Percentiles rank a stretch among this genome's conserved stretches.
These are phyloP conservation scores for Patiria pectinifera DNA, from an alignment of 53 echinoderm and acorn worm genomes.

Conservation along the genomic window DNA sequence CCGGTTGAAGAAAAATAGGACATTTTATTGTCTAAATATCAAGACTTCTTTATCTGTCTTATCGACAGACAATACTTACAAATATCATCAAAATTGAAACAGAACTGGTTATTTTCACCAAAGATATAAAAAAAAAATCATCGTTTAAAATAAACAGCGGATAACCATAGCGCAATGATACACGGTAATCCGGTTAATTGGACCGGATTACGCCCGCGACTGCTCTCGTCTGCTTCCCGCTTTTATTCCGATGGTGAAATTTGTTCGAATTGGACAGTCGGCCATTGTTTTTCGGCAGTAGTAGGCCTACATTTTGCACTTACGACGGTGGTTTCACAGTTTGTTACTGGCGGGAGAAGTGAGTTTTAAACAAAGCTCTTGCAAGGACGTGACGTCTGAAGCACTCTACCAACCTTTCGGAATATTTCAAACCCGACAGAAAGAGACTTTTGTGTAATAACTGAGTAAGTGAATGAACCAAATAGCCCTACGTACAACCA, in stretches of 20 bases:
- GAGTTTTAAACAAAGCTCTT: too few relatives aligned
- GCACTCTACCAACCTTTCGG: too few relatives aligned
- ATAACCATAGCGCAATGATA: background rate
- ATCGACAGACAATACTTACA: background rate
- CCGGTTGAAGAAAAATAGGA: background rate
- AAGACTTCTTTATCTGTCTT: background rate
- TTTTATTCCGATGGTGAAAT: background rate
- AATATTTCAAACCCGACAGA: too few relatives aligned
- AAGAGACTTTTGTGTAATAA: too few relatives aligned
- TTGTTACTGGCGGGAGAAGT: too few relatives aligned
- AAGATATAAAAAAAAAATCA: too few relatives aligned
- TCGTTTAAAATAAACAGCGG: background rate
- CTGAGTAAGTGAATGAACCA: too few relatives aligned
- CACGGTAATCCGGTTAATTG: background rate
- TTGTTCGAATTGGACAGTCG: background rate
- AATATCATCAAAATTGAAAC: background rate
- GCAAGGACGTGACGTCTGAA: too few relatives aligned
- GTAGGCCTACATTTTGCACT: too few relatives aligned
- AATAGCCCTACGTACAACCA: too few relatives aligned
- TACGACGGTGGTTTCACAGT: too few relatives aligned
- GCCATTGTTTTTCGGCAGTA: background rate
- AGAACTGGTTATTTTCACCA: too few relatives aligned
- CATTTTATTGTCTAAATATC: background rate
- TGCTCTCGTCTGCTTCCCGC: background rate
- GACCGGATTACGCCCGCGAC: background rate